Conservation (phyloP, 2,113 vertebrate genomes). For the Rattus rattus region DNA sequence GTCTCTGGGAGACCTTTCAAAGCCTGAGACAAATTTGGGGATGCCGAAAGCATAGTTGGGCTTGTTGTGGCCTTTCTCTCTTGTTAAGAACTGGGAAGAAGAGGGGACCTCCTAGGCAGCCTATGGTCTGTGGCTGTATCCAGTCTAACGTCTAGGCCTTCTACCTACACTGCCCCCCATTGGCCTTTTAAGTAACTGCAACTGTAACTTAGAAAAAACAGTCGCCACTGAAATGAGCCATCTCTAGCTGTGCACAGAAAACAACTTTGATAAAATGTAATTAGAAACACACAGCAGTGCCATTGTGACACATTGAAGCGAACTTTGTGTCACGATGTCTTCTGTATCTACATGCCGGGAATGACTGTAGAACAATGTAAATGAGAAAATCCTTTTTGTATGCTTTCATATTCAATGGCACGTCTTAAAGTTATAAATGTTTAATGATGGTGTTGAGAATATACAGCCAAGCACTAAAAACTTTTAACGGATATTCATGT, state of each 20-base stretch:
- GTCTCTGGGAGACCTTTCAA: slow-evolving; percentile 33
- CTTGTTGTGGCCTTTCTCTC: not conserved
- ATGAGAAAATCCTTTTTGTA: not conserved
- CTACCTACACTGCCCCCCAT: not conserved
- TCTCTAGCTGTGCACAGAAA: not conserved
- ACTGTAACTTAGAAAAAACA: not conserved
- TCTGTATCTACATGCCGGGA: not conserved
- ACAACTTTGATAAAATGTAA: not conserved
- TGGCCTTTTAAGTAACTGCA: not conserved
- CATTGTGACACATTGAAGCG: not conserved
- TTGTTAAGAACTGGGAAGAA: not conserved
- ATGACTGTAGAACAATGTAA: not conserved
- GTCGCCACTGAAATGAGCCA: not conserved
- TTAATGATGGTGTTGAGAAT: slow-evolving; percentile 30
- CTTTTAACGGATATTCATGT: not conserved
- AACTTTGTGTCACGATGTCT: not conserved
- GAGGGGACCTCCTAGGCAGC: not conserved
- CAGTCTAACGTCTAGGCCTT: not conserved
- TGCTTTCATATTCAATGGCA: not conserved
- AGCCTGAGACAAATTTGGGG: slow-evolving; percentile 14
- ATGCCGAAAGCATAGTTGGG: slow-evolving; percentile 7
- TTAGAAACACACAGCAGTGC: not conserved
- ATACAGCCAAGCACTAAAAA: not conserved
- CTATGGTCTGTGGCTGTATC: not conserved
- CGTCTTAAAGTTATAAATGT: not conserved